Conservation (phyloP, 2,113 vertebrate genomes). For the Actinemys pallida region DNA sequence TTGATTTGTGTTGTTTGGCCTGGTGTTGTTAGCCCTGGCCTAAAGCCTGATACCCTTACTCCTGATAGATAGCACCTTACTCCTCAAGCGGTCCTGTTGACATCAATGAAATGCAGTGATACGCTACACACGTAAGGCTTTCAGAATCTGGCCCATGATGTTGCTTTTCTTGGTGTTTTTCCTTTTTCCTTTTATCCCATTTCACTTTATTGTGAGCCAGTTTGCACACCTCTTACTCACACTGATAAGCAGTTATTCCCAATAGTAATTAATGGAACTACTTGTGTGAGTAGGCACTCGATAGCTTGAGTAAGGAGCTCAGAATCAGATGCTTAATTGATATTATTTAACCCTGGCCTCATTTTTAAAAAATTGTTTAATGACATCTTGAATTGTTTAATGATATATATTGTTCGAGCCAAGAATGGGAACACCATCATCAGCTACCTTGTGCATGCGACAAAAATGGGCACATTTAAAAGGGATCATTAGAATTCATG, state of each 20-base stretch:
- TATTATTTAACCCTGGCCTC: background rate
- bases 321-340: background rate
- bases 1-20: rapidly evolving
- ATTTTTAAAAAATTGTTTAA: background rate
- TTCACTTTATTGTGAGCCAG: background rate
- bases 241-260: background rate
- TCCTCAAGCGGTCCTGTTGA: background rate
- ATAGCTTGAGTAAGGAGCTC: background rate
- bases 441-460: background rate
- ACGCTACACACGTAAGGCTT: rapidly evolving
- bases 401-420: background rate
- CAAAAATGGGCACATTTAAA: background rate
- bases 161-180: background rate
- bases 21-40: background rate
- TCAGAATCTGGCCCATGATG: rapidly evolving
- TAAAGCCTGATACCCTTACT: background rate
- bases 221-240: background rate
- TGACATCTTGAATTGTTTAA: too few species aligned
- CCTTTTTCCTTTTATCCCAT: background rate
- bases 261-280: rapidly evolving
- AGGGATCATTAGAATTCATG: slow-evolving; percentile 13
- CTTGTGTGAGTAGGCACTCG: background rate
- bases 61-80: rapidly evolving
- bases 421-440: rapidly evolving
- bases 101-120: rapidly evolving